Conservation (phyloP, 2,888 invertebrate species). For the Chloroclystis v-ata region DNA sequence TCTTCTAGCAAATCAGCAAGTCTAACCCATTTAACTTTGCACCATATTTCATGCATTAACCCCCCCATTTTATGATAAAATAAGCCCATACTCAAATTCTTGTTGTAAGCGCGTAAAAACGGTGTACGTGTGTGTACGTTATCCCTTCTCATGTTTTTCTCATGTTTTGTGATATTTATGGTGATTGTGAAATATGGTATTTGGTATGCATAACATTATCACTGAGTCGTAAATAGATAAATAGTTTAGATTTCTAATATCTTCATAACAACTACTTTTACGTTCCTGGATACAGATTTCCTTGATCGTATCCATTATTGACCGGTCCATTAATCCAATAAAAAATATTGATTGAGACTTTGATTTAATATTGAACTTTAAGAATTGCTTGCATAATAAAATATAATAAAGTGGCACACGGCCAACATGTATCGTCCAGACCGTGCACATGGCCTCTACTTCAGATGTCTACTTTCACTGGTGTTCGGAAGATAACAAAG, state of each 20-base stretch:
- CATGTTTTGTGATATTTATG: no score
- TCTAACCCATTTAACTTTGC: conserved; percentile 29
- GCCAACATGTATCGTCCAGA: conserved; percentile 49
- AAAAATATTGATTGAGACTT: no score
- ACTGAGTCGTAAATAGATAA: no score
- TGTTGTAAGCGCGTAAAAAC: conserved; percentile 17
- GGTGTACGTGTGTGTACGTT: background rate
- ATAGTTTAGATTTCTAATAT: no score
- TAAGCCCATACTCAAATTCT: conserved; percentile 21
- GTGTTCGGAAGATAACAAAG: conserved; percentile 30
- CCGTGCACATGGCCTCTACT: conserved; percentile 56
- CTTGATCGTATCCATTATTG: no score
- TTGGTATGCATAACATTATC: no score
- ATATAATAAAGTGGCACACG: conserved; percentile 41
- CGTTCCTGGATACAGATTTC: no score
- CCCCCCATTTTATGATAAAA: conserved; percentile 20
- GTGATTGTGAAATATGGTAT: no score
- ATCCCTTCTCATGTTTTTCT: no score
- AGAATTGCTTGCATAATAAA: background rate
- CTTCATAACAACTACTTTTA: no score
- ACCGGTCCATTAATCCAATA: no score
- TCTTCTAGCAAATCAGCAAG: conserved; percentile 25
- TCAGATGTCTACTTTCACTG: conserved; percentile 44
- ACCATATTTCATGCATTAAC: conserved; percentile 25
- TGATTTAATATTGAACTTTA: no score